phyloP scores from a whole-genome alignment of 1,140 invertebrate genomes.

The Leptinotarsa defecta region DNA sequence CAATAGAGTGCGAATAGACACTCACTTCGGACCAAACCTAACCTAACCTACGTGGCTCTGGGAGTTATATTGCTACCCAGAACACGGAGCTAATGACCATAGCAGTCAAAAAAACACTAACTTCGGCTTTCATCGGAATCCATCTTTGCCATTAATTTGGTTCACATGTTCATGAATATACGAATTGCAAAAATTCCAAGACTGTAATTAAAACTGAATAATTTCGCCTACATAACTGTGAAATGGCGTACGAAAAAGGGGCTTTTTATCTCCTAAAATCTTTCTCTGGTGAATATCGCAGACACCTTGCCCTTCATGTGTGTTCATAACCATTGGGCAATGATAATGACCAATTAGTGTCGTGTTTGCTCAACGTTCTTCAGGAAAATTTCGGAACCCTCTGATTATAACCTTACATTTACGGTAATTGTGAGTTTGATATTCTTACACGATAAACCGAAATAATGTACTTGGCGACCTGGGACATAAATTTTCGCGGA shows the following conservation, averaged over 20 bases:
- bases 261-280: not conserved
- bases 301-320: conserved; percentile 3
- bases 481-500: conserved; percentile 1
- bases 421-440: conserved; percentile 4
- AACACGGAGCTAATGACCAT: too few relatives aligned
- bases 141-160: too few relatives aligned
- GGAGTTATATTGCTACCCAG: too few relatives aligned
- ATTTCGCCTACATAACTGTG: too few relatives aligned
- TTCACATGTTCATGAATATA: too few relatives aligned
- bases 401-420: not conserved
- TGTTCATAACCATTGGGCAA: not conserved
- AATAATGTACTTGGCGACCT: not conserved
- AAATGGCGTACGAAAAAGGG: not conserved
- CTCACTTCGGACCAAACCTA: too few relatives aligned
- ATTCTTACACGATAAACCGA: not conserved
- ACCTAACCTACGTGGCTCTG: too few relatives aligned
- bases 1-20: too few relatives aligned
- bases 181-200: too few relatives aligned
- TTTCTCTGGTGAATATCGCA: not conserved
- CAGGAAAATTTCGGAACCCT: not conserved
- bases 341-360: not conserved
- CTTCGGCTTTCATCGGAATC: too few relatives aligned
- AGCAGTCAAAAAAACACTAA: too few relatives aligned
- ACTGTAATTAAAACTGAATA: too few relatives aligned
- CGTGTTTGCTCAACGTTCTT: not conserved